These are phyloP conservation scores for Monodelphis domestica DNA, from an alignment of 2,797 vertebrate genomes.

Conservation along the genomic window DNA sequence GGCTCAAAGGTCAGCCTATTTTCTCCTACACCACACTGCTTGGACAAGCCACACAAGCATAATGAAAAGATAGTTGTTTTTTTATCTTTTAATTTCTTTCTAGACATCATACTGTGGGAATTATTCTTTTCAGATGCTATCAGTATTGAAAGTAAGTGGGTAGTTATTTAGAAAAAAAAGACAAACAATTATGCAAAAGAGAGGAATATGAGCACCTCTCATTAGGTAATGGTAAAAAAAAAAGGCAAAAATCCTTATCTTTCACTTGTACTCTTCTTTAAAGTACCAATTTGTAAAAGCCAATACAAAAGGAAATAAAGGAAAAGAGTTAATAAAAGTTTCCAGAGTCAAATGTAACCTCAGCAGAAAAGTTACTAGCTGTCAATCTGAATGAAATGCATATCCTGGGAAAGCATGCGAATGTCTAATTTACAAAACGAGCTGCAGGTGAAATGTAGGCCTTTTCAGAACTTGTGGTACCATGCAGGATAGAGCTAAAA, in stretches of 20 bases:
- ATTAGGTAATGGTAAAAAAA: not conserved
- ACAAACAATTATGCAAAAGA: not conserved
- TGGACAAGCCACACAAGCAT: not conserved
- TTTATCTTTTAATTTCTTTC: not conserved
- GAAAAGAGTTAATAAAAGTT: not conserved
- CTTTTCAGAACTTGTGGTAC: conserved; percentile 24
- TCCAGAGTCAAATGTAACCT: not conserved
- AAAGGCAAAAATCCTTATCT: conserved; percentile 1
- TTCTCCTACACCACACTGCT: not conserved
- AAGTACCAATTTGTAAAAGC: conserved; percentile 9
- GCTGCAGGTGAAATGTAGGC: not conserved
- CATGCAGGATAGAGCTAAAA: not conserved
- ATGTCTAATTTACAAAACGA: not conserved
- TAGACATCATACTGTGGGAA: not conserved
- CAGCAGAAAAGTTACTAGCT: not conserved
- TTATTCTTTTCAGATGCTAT: not conserved
- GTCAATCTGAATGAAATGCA: not conserved
- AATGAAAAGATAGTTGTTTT: not conserved
- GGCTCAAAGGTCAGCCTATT: not conserved
- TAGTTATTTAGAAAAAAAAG: not conserved
- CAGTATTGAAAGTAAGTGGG: not conserved
- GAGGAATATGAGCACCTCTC: not conserved
- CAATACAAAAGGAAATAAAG: not conserved
- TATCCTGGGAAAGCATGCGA: not conserved
- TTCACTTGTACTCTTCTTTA: conserved; percentile 42